Evolutionary conservation across 2,888 invertebrate species (phyloP), one percentile per base, ranked within the genome.

Genomic region (Meiosimyza decipiens): DNA sequence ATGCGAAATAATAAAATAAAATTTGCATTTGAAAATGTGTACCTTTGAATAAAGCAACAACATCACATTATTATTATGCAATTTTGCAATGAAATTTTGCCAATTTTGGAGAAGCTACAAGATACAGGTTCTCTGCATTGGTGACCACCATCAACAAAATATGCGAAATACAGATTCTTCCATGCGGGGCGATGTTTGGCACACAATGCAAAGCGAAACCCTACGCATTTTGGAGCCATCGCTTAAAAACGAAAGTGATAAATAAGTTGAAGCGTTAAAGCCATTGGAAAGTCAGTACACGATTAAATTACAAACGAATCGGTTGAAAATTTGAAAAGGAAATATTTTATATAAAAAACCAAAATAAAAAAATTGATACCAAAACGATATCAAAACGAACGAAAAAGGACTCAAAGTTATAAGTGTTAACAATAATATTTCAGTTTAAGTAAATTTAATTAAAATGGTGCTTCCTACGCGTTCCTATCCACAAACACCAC

Each of bases 71-170:
- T 16, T n/a, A 78, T 84, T 84, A 79, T 82, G 84, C 82, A 84
- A 84, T 79, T 78, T 77, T 66, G 50, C 55, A 63, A 73, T 74
- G 22, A n/a, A 69, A 22, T 22, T n/a, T 59, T 22, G 49, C 55
- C 16, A 15, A 16, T 81, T 83, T 80, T 78, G 83, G 82, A 80
- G 80, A 81, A 66, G 78, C 62, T 62, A 77, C 80, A 71, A 78
- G 74, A 72, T 68, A 72, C 64, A 68, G 72, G 68, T 68, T 63
- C 52, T 69, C 55, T 55, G 55, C 68, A 79, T 77, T 79, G 78
- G 78, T 75, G 75, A 71, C 74, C 64, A 79, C 74, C 72, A 74
- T 71, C 71, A 18, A 57, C 12, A 51, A 49, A 18, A 50, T 22
- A 50, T 49, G 40, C 4, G 4, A 40, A 40, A 40, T 40, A 40